Evolutionary conservation across 1,140 invertebrate species (phyloP).

Genomic region (Aphis gossypii): DNA sequence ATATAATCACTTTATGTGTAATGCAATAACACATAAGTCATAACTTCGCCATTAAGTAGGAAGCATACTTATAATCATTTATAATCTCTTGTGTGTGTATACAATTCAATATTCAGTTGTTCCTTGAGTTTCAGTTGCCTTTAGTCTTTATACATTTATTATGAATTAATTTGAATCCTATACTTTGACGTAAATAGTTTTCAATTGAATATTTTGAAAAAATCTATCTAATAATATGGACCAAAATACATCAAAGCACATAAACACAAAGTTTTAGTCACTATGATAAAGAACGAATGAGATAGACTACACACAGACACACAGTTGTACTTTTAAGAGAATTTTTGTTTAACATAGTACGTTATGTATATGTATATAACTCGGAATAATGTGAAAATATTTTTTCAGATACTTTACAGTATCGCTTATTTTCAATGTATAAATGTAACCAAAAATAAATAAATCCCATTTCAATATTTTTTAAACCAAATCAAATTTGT

Average conservation of each 20-base stretch:
- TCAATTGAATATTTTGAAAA: not conserved
- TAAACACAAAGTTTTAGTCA: not conserved
- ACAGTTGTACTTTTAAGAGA: not conserved
- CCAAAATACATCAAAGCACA: not conserved
- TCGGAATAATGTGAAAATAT: not conserved
- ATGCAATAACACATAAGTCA: not conserved
- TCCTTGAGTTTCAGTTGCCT: not conserved
- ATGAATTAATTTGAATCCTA: conserved; percentile 12
- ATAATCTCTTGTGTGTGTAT: not conserved
- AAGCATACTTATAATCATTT: not conserved
- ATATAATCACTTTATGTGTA: not conserved
- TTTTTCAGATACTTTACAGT: not conserved
- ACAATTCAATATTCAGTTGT: not conserved
- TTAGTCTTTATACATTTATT: not conserved
- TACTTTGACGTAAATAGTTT: not conserved
- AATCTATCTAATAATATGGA: not conserved
- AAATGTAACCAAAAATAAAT: not conserved
- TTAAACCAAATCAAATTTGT: not conserved
- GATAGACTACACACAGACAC: not conserved
- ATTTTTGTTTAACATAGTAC: not conserved
- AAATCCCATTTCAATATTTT: not conserved
- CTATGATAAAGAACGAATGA: not conserved
- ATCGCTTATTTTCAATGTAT: not conserved
- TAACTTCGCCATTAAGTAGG: not conserved
- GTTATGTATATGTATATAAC: not conserved